Evolutionary conservation across 2,888 invertebrate genomes (phyloP).

Genomic region (Tuberolachnus salignus): DNA sequence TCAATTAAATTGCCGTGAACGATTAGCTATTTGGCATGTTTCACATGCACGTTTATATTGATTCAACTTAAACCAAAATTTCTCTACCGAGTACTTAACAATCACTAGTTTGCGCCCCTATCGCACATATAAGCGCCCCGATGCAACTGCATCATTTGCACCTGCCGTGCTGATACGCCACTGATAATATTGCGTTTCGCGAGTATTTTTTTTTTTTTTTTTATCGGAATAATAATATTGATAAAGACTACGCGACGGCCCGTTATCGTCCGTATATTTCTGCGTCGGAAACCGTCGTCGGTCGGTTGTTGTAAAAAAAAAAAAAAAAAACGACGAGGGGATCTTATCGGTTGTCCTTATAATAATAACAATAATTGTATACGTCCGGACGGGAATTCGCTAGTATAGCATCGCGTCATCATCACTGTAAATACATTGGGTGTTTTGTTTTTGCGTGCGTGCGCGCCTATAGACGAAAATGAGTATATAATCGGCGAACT

Average conservation of each 20-base stretch:
- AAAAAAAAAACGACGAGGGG: background rate
- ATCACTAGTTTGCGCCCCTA: too few species aligned
- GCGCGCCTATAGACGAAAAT: constrained; percentile 32
- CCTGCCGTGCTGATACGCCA: too few species aligned
- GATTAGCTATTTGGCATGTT: too few species aligned
- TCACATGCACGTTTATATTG: too few species aligned
- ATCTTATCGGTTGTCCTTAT: background rate
- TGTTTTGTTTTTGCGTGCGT: constrained; percentile 15
- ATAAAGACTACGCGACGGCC: background rate
- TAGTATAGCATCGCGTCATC: too few species aligned
- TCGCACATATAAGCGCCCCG: too few species aligned
- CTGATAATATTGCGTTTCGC: too few species aligned
- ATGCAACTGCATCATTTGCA: too few species aligned
- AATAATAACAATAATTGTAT: background rate
- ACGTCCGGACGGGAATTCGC: background rate
- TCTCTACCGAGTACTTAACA: too few species aligned
- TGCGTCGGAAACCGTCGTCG: background rate
- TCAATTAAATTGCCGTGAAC: too few species aligned
- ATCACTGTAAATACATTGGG: background rate
- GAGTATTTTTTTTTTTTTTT: too few species aligned
- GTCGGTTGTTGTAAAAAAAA: background rate
- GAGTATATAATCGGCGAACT: constrained; percentile 52
- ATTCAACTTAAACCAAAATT: too few species aligned
- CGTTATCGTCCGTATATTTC: background rate
- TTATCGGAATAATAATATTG: background rate